Evolutionary conservation across 2,113 vertebrate species (phyloP).

Genomic region (Apodemus speciosus): DNA sequence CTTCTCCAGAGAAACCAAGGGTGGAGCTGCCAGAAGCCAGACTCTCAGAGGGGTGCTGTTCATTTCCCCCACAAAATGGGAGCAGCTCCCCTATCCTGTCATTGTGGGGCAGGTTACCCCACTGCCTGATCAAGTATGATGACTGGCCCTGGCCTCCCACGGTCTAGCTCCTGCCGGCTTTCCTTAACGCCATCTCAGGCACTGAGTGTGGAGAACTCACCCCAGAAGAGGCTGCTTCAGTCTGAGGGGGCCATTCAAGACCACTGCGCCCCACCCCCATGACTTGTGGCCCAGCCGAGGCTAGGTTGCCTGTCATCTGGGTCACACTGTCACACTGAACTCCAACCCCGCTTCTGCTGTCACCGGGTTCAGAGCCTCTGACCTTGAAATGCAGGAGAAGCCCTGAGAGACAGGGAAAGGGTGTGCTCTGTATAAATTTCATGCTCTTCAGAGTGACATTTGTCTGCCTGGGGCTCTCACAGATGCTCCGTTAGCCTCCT

Average conservation of each 20-base stretch:
- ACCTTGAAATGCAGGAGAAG: neutral
- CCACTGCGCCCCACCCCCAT: accelerated
- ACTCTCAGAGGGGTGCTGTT: neutral
- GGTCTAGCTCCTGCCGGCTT: neutral
- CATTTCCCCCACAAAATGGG: neutral
- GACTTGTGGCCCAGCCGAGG: neutral
- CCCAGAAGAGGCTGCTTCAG: neutral
- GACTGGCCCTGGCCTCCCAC: accelerated
- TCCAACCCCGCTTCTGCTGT: accelerated
- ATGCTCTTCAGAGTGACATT: neutral
- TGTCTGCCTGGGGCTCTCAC: neutral
- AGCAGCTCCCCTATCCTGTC: neutral
- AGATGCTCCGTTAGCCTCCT: neutral
- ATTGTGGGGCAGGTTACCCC: too few relatives aligned
- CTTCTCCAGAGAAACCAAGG: neutral
- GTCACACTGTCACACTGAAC: neutral
- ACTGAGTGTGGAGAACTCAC: neutral
- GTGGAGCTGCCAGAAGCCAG: too few relatives aligned
- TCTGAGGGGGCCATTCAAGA: neutral
- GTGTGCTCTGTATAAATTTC: neutral
- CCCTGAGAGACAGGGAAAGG: neutral
- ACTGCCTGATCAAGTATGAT: neutral
- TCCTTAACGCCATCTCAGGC: neutral
- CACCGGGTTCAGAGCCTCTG: neutral
- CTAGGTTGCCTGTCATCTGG: neutral